A percentile compares a stretch with the other conserved stretches of the same genome.
These are phyloP conservation scores for Oreochromis grahami DNA, from an alignment of 2,797 vertebrate species.

Conservation along the genomic window DNA sequence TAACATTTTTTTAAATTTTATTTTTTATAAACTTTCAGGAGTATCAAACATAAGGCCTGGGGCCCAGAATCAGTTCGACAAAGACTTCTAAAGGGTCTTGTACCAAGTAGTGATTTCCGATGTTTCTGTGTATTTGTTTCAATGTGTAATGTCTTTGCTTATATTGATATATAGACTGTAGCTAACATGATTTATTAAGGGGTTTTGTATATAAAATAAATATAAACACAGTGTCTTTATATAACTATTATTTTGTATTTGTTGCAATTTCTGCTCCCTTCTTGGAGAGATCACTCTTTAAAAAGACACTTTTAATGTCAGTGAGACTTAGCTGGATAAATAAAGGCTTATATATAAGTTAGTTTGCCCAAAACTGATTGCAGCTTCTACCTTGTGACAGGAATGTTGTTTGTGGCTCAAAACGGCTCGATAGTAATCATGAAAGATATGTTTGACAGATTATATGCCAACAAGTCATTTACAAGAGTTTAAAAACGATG, in stretches of 20 bases:
- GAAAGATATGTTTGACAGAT: neutral
- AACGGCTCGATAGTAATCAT: neutral
- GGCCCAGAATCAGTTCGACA: neutral
- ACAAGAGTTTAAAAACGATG: neutral
- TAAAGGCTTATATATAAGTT: neutral
- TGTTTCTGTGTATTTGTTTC: neutral
- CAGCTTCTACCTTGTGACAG: neutral
- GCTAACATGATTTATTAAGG: neutral
- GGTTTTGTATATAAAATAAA: neutral
- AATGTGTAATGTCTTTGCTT: neutral
- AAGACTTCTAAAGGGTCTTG: neutral
- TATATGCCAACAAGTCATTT: neutral
- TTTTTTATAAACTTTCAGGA: neutral
- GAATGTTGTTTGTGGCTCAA: neutral
- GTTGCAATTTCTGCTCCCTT: neutral
- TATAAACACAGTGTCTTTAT: neutral
- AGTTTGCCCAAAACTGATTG: neutral
- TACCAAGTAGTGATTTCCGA: neutral
- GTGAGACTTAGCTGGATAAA: neutral
- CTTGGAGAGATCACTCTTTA: neutral
- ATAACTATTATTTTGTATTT: neutral
- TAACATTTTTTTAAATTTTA: neutral
- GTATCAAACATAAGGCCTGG: neutral
- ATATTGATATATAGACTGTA: neutral
- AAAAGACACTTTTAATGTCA: neutral